Conservation (phyloP, 2,113 vertebrate genomes). For the Opisthocomus hoazin region DNA sequence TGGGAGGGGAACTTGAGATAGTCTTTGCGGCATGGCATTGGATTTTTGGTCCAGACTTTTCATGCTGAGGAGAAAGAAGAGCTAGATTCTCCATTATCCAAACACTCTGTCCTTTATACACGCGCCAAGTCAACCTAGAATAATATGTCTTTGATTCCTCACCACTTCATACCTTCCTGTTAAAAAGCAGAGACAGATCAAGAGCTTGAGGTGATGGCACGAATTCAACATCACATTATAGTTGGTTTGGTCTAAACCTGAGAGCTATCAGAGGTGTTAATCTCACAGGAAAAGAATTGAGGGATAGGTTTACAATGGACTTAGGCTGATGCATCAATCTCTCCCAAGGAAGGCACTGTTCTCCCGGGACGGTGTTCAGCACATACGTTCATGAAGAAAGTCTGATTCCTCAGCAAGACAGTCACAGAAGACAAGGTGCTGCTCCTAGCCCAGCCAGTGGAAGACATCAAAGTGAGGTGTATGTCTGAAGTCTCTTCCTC, state of each 20-base stretch:
- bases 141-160: not conserved
- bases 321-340: not conserved
- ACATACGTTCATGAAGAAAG: fast-evolving
- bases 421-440: not conserved
- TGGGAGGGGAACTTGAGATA: not conserved
- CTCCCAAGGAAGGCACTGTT: not conserved
- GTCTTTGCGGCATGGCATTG: not conserved
- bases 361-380: not conserved
- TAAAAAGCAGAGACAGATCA: not conserved
- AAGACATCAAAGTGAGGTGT: fast-evolving
- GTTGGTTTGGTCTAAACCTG: not conserved
- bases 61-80: not conserved
- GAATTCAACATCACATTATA: not conserved
- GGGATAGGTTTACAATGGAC: not conserved
- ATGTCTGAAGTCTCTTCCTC: not conserved
- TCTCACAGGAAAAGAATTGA: not conserved
- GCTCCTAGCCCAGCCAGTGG: not conserved
- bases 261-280: not conserved
- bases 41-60: not conserved
- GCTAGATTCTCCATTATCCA: not conserved
- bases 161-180: not conserved
- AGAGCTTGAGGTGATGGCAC: not conserved
- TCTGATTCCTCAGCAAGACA: not conserved
- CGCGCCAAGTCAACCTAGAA: not conserved
- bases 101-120: not conserved